phyloP scores from a whole-genome alignment of 1,140 invertebrate genomes.

The Diabrotica undecimpunctata region DNA sequence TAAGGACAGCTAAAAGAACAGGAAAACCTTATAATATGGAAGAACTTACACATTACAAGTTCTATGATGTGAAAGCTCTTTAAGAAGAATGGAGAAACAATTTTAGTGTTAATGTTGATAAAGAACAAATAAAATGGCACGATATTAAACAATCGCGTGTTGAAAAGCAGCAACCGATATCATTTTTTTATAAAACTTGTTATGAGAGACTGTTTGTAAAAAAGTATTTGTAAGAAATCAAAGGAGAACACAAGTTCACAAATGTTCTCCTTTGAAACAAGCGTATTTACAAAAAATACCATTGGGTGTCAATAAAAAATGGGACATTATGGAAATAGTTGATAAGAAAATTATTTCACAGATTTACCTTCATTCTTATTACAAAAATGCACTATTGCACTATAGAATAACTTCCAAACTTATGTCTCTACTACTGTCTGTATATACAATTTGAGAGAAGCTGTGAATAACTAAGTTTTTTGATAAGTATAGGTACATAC shows the following conservation, averaged over 20 bases:
- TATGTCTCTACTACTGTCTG: too few relatives aligned
- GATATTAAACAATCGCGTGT: constrained; percentile 10
- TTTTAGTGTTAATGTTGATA: constrained; percentile 9
- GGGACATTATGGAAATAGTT: background rate
- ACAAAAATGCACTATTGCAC: too few relatives aligned
- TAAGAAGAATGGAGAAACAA: constrained; percentile 10
- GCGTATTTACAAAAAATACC: constrained; percentile 4
- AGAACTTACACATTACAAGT: too few relatives aligned
- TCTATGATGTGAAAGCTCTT: constrained; percentile 12
- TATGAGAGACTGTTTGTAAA: background rate
- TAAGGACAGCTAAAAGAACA: constrained; percentile 37
- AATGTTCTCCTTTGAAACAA: background rate
- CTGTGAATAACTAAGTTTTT: too few relatives aligned
- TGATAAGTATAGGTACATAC: too few relatives aligned
- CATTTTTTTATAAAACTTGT: constrained; percentile 11
- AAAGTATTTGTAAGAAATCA: constrained; percentile 1
- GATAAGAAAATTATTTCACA: too few relatives aligned
- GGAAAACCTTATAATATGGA: constrained; percentile 33
- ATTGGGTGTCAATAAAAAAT: constrained; percentile 1
- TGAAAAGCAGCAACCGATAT: background rate
- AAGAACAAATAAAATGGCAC: constrained; percentile 10
- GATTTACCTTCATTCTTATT: too few relatives aligned
- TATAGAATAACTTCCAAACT: too few relatives aligned
- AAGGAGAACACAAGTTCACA: background rate
- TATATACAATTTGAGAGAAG: too few relatives aligned